These are phyloP conservation scores for Calyptomena viridis DNA, from an alignment of 2,113 vertebrate species.

Conservation along the genomic window DNA sequence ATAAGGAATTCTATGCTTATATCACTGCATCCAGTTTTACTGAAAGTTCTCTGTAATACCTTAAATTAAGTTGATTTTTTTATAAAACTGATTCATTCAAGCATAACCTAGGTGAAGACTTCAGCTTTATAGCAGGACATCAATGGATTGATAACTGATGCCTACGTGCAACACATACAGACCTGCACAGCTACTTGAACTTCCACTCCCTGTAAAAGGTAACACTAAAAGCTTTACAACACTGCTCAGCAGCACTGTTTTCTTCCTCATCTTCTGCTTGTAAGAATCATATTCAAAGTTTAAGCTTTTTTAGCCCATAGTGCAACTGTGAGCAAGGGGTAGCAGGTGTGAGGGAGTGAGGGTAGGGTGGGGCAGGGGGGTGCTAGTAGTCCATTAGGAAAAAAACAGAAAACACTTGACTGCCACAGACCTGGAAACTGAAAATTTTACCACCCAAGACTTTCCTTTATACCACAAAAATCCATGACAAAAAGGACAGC, in stretches of 20 bases:
- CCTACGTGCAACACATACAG: neutral
- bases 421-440: neutral
- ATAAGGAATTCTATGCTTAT: neutral
- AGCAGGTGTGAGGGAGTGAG: too few relatives aligned
- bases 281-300: neutral
- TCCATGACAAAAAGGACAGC: neutral
- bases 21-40: neutral
- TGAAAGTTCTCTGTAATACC: neutral
- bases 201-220: neutral
- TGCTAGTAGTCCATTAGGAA: neutral
- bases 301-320: neutral
- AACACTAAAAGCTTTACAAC: neutral
- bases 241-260: neutral
- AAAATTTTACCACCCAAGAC: neutral
- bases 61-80: neutral
- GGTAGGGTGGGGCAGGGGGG: neutral
- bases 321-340: neutral
- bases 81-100: neutral
- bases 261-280: neutral
- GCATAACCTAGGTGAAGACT: neutral
- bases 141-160: neutral
- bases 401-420: neutral
- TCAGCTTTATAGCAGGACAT: neutral
- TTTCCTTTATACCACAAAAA: neutral
- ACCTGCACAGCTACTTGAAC: neutral